Evolutionary conservation across 2,888 invertebrate species (phyloP).

Genomic region (Pherbina coryleti): DNA sequence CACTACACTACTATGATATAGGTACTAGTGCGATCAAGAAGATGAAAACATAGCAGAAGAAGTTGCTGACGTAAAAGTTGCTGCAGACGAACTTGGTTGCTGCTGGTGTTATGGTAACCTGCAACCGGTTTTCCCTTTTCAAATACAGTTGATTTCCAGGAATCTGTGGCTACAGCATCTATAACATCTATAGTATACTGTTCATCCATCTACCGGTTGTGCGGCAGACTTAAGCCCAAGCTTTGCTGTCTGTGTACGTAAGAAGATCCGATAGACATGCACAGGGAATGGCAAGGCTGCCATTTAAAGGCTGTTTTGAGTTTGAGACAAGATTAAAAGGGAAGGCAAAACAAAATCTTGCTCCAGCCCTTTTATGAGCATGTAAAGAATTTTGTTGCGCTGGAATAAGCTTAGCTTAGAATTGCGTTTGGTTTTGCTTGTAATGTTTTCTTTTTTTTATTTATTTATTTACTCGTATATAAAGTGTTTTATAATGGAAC

Average conservation of each 20-base stretch:
- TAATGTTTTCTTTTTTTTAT: no score
- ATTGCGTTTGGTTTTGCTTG: no score
- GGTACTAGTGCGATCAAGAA: no score
- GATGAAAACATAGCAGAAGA: neutral
- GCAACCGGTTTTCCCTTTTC: conserved; percentile 66
- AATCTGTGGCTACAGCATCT: conserved; percentile 43
- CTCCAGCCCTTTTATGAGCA: no score
- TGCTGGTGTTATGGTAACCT: conserved; percentile 8
- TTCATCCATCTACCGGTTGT: neutral
- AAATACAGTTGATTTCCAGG: conserved; percentile 68
- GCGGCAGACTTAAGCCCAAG: neutral
- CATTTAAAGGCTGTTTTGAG: neutral
- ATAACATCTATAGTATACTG: neutral
- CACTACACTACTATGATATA: no score
- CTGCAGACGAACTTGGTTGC: neutral
- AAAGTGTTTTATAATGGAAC: neutral
- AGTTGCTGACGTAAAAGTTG: neutral
- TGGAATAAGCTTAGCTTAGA: no score
- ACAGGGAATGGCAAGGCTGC: no score
- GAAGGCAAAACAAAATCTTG: no score
- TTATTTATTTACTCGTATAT: no score
- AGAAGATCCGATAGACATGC: neutral
- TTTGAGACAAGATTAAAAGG: neutral
- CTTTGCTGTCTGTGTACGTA: neutral
- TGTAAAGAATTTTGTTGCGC: no score